Percentiles rank a stretch among this genome's conserved stretches.
These are phyloP conservation scores for Drosophila paramelanica DNA, from an alignment of 2,888 invertebrate genomes.

Conservation along the genomic window DNA sequence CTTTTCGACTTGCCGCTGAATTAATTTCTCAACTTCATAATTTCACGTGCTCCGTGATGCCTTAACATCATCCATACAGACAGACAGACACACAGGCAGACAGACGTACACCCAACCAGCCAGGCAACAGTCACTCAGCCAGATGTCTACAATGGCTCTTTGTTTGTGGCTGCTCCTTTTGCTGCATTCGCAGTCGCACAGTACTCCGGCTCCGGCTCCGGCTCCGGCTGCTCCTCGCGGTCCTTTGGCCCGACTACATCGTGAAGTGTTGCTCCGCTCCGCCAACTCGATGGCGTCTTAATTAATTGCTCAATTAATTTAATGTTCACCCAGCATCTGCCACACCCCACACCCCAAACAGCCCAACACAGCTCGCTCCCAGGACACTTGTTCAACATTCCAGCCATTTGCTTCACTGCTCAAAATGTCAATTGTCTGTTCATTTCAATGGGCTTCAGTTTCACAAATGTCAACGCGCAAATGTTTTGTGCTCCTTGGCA, in stretches of 20 bases:
- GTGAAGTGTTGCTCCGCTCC: slow-evolving; percentile 49
- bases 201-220: neutral
- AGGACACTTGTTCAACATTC: slow-evolving; percentile 41
- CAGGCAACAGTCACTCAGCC: slow-evolving; percentile 29
- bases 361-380: neutral
- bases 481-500: slow-evolving; percentile 31
- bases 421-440: slow-evolving; percentile 74
- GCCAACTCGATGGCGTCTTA: slow-evolving; percentile 78
- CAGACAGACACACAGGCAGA: neutral
- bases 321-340: slow-evolving; percentile 76
- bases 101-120: neutral
- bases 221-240: slow-evolving; percentile 38
- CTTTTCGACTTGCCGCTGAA: slow-evolving; percentile 77
- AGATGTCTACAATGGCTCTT: slow-evolving; percentile 71
- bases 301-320: slow-evolving; percentile 84
- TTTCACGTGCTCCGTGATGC: slow-evolving; percentile 66
- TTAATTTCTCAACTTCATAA: slow-evolving; percentile 79
- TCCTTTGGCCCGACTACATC: slow-evolving; percentile 26
- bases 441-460: slow-evolving; percentile 55
- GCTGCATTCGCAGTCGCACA: slow-evolving; percentile 40
- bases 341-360: neutral
- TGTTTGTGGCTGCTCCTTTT: slow-evolving; percentile 66
- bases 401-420: slow-evolving; percentile 39
- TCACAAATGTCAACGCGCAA: slow-evolving; percentile 65
- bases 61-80: slow-evolving; percentile 59